A percentile compares a stretch with the other conserved stretches of the same genome.
Conservation (phyloP, 2,888 invertebrate species). For the Amiota communis region DNA sequence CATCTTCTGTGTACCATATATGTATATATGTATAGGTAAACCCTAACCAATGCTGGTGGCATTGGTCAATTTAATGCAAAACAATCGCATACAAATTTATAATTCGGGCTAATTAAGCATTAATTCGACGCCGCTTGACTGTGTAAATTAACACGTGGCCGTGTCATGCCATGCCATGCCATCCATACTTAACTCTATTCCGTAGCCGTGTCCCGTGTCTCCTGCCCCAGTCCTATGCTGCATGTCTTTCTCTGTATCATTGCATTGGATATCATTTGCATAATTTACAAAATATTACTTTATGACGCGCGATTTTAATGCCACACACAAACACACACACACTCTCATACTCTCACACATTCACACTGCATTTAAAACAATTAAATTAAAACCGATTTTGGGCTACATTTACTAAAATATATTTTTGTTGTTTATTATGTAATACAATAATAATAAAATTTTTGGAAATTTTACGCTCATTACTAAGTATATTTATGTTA, state of each 20-base stretch:
- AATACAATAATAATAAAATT: constrained; percentile 5
- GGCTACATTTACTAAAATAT: constrained; percentile 18
- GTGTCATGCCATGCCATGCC: background rate
- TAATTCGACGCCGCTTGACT: constrained; percentile 58
- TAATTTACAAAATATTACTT: constrained; percentile 34
- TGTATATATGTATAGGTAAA: too few species aligned
- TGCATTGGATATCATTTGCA: constrained; percentile 31
- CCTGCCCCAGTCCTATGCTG: background rate
- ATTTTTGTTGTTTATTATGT: background rate
- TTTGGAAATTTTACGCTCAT: background rate
- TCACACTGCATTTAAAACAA: constrained; percentile 38
- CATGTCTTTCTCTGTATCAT: background rate
- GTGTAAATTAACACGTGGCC: constrained; percentile 57
- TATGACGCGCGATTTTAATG: constrained; percentile 14
- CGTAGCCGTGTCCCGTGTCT: too few species aligned
- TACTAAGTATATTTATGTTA: too few species aligned
- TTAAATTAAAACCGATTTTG: constrained; percentile 59
- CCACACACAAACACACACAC: background rate
- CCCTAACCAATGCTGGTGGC: background rate
- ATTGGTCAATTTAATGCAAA: constrained; percentile 19
- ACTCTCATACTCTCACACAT: background rate
- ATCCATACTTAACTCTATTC: too few species aligned
- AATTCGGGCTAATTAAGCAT: constrained; percentile 54
- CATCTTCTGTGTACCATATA: too few species aligned
- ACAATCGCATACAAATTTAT: constrained; percentile 25